Evolutionary conservation across 92 coral and sea anemone species (phyloP).

Genomic region (Siderastrea radians): DNA sequence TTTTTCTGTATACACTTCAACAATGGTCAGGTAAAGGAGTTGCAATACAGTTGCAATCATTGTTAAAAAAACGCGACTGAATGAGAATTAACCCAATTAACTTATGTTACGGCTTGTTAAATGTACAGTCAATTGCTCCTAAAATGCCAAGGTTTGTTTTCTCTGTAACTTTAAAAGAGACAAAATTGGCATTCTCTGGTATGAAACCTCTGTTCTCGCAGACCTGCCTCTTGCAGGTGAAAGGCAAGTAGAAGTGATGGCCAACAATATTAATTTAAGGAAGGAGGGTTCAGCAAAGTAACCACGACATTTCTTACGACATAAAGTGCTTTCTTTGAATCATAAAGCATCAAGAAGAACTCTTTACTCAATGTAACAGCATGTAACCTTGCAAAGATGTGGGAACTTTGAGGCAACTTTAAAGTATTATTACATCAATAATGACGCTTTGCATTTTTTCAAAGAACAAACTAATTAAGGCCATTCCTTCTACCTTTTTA

Average conservation of each 20-base stretch:
- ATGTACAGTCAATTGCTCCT: neutral
- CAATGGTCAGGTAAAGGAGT: neutral
- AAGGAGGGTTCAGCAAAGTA: neutral
- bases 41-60: neutral
- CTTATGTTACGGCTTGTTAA: neutral
- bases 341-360: neutral
- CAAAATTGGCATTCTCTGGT: neutral
- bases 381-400: no score
- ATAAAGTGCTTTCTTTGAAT: neutral
- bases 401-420: no score
- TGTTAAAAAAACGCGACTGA: neutral
- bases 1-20: neutral
- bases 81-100: neutral
- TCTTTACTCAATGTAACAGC: neutral
- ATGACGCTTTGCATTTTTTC: neutral
- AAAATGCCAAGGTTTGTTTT: conserved; percentile 49
- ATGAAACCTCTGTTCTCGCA: conserved; percentile 53
- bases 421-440: neutral
- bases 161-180: conserved; percentile 2
- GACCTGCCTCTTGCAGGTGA: no score
- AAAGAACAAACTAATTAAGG: neutral
- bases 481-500: neutral
- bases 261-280: neutral
- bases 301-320: neutral
- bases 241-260: neutral